Evolutionary conservation across 1,140 invertebrate species (phyloP).

Genomic region (Orius laevigatus): DNA sequence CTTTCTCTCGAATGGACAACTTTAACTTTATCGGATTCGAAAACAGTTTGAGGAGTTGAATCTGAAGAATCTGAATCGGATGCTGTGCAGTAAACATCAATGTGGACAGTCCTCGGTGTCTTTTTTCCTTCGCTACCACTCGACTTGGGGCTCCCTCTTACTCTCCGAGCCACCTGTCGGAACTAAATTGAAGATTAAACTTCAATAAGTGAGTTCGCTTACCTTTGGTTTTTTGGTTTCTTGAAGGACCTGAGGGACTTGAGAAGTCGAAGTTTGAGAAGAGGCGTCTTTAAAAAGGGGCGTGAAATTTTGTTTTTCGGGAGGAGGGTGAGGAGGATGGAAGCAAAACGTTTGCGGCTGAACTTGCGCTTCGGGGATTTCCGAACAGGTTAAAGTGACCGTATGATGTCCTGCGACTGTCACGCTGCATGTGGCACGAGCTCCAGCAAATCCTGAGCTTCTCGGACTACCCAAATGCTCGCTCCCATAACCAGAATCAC

Average conservation of each 20-base stretch:
- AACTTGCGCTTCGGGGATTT: not conserved
- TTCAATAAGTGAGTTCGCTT: slow-evolving; percentile 3
- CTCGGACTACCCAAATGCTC: slow-evolving; percentile 24
- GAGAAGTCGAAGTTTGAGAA: slow-evolving; percentile 36
- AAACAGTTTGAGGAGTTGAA: slow-evolving; percentile 41
- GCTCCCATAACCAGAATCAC: slow-evolving; percentile 32
- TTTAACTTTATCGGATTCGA: slow-evolving; percentile 39
- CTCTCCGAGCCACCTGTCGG: slow-evolving; percentile 14
- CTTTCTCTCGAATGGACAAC: slow-evolving; percentile 37
- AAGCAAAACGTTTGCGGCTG: not conserved
- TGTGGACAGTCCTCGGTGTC: slow-evolving; percentile 51
- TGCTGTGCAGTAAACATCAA: slow-evolving; percentile 59
- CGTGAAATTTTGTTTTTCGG: slow-evolving; percentile 9
- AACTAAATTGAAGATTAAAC: slow-evolving; percentile 15
- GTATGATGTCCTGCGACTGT: slow-evolving; percentile 21
- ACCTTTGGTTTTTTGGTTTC: slow-evolving; percentile 11
- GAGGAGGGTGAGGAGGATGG: not conserved
- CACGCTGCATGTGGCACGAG: slow-evolving; percentile 22
- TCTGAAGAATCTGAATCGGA: slow-evolving; percentile 32
- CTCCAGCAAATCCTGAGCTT: not conserved
- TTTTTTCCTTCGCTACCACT: slow-evolving; percentile 21
- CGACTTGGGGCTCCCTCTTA: slow-evolving; percentile 19
- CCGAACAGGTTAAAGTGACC: slow-evolving; percentile 17
- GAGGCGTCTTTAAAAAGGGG: slow-evolving; percentile 29
- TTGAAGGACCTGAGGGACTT: slow-evolving; percentile 23